These are phyloP conservation scores for Cepphus grylle DNA, from an alignment of 2,113 vertebrate genomes.

Conservation along the genomic window DNA sequence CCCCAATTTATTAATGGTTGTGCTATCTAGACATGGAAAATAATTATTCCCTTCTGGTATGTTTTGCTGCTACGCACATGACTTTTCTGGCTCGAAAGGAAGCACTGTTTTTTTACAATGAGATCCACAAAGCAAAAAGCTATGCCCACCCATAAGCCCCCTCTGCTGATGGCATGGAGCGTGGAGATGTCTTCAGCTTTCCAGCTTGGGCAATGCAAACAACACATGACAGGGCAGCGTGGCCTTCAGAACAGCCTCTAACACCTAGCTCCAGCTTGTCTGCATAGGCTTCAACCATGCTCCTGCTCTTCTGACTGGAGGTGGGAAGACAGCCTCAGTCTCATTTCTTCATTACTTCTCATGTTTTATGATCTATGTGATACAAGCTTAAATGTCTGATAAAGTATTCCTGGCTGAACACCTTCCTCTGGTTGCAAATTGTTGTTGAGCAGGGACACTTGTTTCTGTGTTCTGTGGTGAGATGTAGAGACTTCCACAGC, in stretches of 20 bases:
- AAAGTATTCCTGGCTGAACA: not conserved
- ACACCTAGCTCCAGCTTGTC: not conserved
- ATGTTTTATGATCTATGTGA: rapidly evolving
- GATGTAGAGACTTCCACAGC: not conserved
- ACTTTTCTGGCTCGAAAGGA: not conserved
- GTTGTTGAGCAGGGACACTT: not conserved
- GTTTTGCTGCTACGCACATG: not conserved
- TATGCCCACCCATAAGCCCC: rapidly evolving
- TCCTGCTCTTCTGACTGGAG: not conserved
- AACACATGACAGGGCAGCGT: rapidly evolving
- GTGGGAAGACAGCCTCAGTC: not conserved
- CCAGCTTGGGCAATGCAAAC: not conserved
- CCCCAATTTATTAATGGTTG: not conserved
- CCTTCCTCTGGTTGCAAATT: not conserved
- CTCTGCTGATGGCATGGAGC: not conserved
- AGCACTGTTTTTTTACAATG: not conserved
- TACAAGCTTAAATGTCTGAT: rapidly evolving
- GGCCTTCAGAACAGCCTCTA: not conserved
- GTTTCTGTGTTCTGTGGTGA: not conserved
- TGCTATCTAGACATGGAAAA: not conserved
- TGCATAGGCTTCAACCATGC: not conserved
- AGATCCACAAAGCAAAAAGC: not conserved
- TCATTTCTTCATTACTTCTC: not conserved
- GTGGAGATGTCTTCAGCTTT: not conserved
- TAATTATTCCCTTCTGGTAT: not conserved